phyloP scores from a whole-genome alignment of 2,797 vertebrate genomes.

The Hyperoplus lanceolatus region DNA sequence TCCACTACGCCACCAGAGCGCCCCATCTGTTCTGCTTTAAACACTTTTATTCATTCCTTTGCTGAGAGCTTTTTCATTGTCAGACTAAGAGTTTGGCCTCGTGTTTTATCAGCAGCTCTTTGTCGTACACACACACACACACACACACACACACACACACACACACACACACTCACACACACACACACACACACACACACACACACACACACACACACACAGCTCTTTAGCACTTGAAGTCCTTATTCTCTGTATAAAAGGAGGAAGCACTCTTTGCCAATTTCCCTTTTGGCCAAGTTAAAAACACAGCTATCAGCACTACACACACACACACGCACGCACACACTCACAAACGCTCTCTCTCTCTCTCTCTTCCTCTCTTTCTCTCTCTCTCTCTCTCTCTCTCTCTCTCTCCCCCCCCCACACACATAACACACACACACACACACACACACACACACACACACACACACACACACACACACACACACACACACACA shows the following conservation, averaged over 20 bases:
- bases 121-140: neutral
- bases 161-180: no score
- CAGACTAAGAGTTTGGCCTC: neutral
- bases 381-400: neutral
- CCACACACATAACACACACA: neutral
- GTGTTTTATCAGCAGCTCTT: conserved; percentile 41
- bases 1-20: no score
- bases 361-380: neutral
- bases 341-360: no score
- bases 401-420: neutral
- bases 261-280: conserved; percentile 6
- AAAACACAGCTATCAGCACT: conserved; percentile 27
- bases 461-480: no score
- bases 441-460: no score
- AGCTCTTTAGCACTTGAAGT: neutral
- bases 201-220: no score
- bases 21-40: neutral
- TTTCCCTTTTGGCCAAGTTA: conserved; percentile 19
- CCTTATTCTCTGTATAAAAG: conserved; percentile 10
- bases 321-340: neutral
- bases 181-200: no score
- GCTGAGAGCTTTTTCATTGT: conserved; percentile 14
- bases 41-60: conserved; percentile 9
- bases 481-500: no score
- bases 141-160: no score